Base-by-base conservation (phyloP, 2,113 vertebrate species). In the Phyllopteryx taeniolatus region DNA sequence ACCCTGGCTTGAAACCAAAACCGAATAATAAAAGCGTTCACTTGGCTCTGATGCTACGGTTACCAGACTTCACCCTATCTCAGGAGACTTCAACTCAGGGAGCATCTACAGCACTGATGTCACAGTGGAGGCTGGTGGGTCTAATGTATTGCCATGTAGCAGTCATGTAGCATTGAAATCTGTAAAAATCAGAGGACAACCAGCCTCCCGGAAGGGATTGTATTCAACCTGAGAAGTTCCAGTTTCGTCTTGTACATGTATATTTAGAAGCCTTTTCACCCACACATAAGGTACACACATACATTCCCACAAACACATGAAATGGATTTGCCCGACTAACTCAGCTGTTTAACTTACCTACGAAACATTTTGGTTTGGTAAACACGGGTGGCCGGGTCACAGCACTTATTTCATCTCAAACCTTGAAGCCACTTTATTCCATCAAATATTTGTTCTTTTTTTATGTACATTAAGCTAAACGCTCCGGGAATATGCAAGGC, bases 331-430 rank as follows among this genome's bases (percentile, higher is more conserved):
- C 71, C 68, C 74, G 20, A 71, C 62, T 69, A 20, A 51, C 70
- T 81, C 76, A 73, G 74, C 72, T 82, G 80, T 83, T 86, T 81
- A 75, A 76, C 74, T 77, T 76, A 81, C 69, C 76, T 67, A 73
- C 80, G 74, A 85, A 83, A 80, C 71, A 76, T 68, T 73, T 64
- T 79, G 68, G 76, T 59, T 61, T 61, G 47, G 74, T 62, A 72
- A 74, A 85, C 68, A 77, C 73, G 19, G 64, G 22, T 13, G 47
- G 67, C 73, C 80, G 74, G 80, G 73, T 77, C 42, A 27, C 70
- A 67, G 15, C 3, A 20, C 15, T 44, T 60, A n/a, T 53, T 57
- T 35, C 67, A 59, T 67, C 20, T 17, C 54, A 65, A 79, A 73
- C 71, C 72, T 15, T 61, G 69, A 76, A 44, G 10, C 57, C 66